These are phyloP conservation scores for Anoplius nigerrimus DNA, from an alignment of 2,888 invertebrate genomes.

Conservation along the genomic window DNA sequence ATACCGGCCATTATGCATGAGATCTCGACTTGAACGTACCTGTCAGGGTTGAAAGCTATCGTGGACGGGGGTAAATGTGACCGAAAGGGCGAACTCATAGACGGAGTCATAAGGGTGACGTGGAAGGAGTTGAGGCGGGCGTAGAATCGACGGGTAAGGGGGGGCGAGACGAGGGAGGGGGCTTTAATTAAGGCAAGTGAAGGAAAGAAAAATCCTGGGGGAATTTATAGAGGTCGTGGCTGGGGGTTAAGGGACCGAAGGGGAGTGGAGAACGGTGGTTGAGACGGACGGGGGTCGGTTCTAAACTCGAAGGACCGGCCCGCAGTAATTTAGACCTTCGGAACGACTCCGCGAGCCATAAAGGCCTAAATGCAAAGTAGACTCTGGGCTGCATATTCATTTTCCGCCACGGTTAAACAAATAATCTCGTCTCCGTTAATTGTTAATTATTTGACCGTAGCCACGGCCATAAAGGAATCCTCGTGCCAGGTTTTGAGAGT, in stretches of 20 bases:
- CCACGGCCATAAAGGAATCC: slow-evolving; percentile 7
- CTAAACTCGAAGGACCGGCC: slow-evolving; percentile 64
- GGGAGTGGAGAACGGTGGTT: slow-evolving; percentile 55
- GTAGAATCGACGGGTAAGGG: no score
- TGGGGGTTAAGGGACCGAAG: slow-evolving; percentile 52
- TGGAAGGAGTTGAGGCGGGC: no score
- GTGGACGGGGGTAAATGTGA: slow-evolving; percentile 41
- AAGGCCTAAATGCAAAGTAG: slow-evolving; percentile 66
- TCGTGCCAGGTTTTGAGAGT: background rate
- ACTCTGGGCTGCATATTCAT: slow-evolving; percentile 61
- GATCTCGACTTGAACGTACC: background rate
- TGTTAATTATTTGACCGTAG: background rate
- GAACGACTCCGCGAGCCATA: slow-evolving; percentile 60
- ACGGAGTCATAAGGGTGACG: slow-evolving; percentile 60
- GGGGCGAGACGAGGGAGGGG: no score
- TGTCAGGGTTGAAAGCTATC: slow-evolving; percentile 37
- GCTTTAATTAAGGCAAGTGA: slow-evolving; percentile 74
- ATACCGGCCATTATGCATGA: no score
- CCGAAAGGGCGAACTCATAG: slow-evolving; percentile 56
- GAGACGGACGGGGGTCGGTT: slow-evolving; percentile 49
- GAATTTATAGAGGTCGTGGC: slow-evolving; percentile 72
- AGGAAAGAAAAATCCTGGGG: slow-evolving; percentile 73
- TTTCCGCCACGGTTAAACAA: slow-evolving; percentile 63
- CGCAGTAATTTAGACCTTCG: slow-evolving; percentile 63
- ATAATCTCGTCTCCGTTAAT: slow-evolving; percentile 6